Conservation (phyloP, 1,140 invertebrate species). For the Tetraneura akinire region DNA sequence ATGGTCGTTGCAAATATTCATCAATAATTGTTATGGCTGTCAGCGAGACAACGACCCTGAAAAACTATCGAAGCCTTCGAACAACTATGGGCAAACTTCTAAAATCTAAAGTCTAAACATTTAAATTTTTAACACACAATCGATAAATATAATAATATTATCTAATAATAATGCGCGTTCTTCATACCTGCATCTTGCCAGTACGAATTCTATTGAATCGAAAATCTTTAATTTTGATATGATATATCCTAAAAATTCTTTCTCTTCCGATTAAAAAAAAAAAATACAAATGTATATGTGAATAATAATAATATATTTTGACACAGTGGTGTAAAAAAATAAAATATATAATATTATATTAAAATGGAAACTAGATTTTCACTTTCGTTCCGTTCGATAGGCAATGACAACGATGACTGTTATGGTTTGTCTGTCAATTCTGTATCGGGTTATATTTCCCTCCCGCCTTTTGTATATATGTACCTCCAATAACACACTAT, state of each 20-base stretch:
- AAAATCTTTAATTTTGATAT: too few relatives aligned
- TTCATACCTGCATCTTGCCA: slow-evolving; percentile 27
- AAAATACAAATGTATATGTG: neutral
- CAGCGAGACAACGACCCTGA: neutral
- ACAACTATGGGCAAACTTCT: neutral
- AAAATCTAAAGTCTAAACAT: too few relatives aligned
- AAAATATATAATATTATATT: neutral
- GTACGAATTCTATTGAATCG: too few relatives aligned
- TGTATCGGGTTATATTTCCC: slow-evolving; percentile 40
- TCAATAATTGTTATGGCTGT: neutral
- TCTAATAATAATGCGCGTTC: too few relatives aligned
- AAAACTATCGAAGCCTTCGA: neutral
- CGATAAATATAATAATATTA: neutral
- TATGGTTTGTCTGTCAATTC: slow-evolving; percentile 43
- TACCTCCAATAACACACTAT: neutral
- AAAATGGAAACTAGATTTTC: slow-evolving; percentile 43
- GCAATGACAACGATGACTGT: slow-evolving; percentile 50
- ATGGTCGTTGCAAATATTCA: neutral
- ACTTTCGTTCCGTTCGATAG: slow-evolving; percentile 50
- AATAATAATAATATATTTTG: slow-evolving; percentile 14
- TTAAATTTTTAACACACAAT: neutral
- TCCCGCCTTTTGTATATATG: slow-evolving; percentile 5
- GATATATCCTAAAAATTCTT: neutral
- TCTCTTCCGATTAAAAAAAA: neutral
- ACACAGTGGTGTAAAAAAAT: slow-evolving; percentile 11